Conservation (phyloP, 2,888 invertebrate species). For the Bibio marci region DNA sequence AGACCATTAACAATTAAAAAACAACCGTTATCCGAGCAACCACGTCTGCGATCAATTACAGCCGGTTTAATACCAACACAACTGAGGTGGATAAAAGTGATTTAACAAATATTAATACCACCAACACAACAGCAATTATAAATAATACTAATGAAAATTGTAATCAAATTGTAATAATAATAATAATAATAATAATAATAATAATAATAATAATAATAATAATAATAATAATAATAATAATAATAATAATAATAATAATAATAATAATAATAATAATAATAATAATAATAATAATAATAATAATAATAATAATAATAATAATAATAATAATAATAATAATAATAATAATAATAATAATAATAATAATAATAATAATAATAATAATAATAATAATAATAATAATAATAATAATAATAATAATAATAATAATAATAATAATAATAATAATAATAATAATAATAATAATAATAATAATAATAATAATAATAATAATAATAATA, state of each 20-base stretch:
- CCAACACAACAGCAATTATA: constrained; percentile 58
- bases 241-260: constrained; percentile 6
- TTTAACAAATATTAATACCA: constrained; percentile 64
- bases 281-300: constrained; percentile 17
- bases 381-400: too few relatives aligned
- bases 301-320: too few relatives aligned
- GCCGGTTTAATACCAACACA: constrained; percentile 37
- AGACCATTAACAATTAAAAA: constrained; percentile 71
- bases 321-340: too few relatives aligned
- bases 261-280: constrained; percentile 17
- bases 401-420: too few relatives aligned
- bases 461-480: too few relatives aligned
- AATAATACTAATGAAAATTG: constrained; percentile 28
- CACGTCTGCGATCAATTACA: constrained; percentile 48
- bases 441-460: too few relatives aligned
- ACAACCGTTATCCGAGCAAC: constrained; percentile 64
- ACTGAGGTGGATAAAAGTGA: constrained; percentile 45
- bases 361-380: too few relatives aligned
- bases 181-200: constrained; percentile 23
- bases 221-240: too few relatives aligned
- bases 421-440: too few relatives aligned
- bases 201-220: constrained; percentile 15
- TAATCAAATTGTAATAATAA: too few relatives aligned
- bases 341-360: too few relatives aligned
- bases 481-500: too few relatives aligned